A percentile compares a stretch with the other conserved stretches of the same genome.
Conservation (phyloP, 2,113 vertebrate species). For the Pagrus major region DNA sequence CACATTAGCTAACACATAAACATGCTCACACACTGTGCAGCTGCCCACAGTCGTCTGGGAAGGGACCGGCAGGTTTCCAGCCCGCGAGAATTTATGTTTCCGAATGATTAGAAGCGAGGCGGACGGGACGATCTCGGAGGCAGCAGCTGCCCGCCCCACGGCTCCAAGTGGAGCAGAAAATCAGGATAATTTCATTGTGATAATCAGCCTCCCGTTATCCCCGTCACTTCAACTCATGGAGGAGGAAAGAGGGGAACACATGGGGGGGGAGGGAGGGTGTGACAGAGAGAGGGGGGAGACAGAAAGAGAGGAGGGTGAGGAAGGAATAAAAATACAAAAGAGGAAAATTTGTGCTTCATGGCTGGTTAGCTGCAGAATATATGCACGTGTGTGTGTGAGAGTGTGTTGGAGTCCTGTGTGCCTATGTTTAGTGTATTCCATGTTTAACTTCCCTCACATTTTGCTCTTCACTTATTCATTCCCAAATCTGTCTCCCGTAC, state of each 20-base stretch:
- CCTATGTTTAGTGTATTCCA: background rate
- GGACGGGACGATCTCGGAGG: conserved; percentile 65
- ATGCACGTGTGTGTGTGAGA: conserved; percentile 4
- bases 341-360: conserved; percentile 50
- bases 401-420: background rate
- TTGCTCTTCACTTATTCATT: too few species aligned
- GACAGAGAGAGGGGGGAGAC: conserved; percentile 3
- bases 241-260: conserved; percentile 11
- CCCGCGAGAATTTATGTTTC: conserved; percentile 70
- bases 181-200: conserved; percentile 82
- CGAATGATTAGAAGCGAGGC: conserved; percentile 73
- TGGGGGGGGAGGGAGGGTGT: conserved; percentile 17
- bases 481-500: background rate
- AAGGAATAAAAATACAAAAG: conserved; percentile 39
- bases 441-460: background rate
- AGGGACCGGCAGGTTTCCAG: conserved; percentile 71
- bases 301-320: background rate
- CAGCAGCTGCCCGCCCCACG: conserved; percentile 79
- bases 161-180: conserved; percentile 84
- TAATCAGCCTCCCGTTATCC: conserved; percentile 79
- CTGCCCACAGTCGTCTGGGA: conserved; percentile 61
- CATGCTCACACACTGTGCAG: conserved; percentile 50
- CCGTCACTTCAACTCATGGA: conserved; percentile 58
- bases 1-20: conserved; percentile 30
- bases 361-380: conserved; percentile 37